Percentiles rank a stretch among this genome's conserved stretches.
Conservation (phyloP, 2,113 vertebrate genomes). For the Dissostichus mawsoni region DNA sequence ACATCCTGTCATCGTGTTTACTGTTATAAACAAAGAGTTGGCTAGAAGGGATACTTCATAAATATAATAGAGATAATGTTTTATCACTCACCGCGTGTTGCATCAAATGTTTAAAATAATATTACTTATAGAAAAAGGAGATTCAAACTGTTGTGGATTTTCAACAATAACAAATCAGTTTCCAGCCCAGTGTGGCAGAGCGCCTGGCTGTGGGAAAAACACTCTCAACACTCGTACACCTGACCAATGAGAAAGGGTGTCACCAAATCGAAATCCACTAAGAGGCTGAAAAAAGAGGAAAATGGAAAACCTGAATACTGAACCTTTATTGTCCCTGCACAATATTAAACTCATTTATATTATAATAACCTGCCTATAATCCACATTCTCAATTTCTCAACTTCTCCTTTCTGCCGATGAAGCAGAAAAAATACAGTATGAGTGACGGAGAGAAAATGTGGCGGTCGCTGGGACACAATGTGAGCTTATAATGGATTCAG, state of each 20-base stretch:
- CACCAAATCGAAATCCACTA: constrained; percentile 49
- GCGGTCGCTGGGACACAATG: constrained; percentile 33
- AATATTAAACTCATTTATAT: constrained; percentile 11
- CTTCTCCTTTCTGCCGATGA: constrained; percentile 33
- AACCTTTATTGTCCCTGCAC: constrained; percentile 12
- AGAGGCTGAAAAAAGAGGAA: constrained; percentile 25
- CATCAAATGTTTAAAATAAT: not conserved
- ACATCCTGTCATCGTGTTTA: not conserved
- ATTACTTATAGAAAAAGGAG: not conserved
- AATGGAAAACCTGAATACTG: constrained; percentile 8
- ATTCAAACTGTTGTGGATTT: not conserved
- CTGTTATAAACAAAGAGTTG: not conserved
- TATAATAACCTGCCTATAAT: constrained; percentile 35
- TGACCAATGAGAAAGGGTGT: constrained; percentile 43
- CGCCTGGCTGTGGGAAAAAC: constrained; percentile 2
- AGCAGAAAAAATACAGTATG: constrained; percentile 32
- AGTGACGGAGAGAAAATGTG: constrained; percentile 20
- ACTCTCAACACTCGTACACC: constrained; percentile 6
- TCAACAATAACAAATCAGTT: not conserved
- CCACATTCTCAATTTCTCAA: constrained; percentile 21
- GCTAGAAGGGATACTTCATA: not conserved
- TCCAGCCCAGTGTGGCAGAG: constrained; percentile 8
- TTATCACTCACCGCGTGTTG: not conserved
- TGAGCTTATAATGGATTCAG: constrained; percentile 35
- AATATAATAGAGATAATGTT: not conserved